Conservation (phyloP, 92 coral and sea anemone species). For the Pocillopora grandis region DNA sequence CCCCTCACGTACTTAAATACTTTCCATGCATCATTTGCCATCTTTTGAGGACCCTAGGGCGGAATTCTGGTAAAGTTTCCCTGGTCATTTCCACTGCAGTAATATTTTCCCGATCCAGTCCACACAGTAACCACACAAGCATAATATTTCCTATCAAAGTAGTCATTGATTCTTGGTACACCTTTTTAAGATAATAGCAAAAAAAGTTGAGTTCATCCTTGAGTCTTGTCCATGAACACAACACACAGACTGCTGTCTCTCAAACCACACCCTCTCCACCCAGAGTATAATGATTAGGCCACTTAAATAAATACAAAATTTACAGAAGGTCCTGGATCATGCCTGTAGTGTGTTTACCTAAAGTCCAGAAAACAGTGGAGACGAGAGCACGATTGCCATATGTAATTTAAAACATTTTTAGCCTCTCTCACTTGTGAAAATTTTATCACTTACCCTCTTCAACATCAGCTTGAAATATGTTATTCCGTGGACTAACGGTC, state of each 20-base stretch:
- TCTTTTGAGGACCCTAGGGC: constrained; percentile 90
- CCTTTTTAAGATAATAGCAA: constrained; percentile 40
- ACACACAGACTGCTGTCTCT: no score
- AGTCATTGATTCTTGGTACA: constrained; percentile 86
- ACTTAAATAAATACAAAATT: no score
- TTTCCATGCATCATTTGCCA: constrained; percentile 84
- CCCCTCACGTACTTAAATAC: constrained; percentile 64
- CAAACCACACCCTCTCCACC: no score
- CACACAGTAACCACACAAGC: constrained; percentile 81
- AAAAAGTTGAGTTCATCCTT: no score
- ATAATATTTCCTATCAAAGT: constrained; percentile 84
- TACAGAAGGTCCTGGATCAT: no score
- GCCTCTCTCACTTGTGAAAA: constrained; percentile 50
- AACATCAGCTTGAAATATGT: constrained; percentile 47
- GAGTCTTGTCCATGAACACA: no score
- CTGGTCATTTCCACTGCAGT: constrained; percentile 94
- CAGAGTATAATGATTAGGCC: no score
- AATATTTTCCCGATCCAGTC: constrained; percentile 95
- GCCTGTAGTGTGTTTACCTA: no score
- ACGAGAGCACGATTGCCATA: no score
- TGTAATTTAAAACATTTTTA: neutral
- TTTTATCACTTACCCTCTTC: constrained; percentile 49
- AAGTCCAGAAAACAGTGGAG: no score
- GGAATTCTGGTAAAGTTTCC: constrained; percentile 49
- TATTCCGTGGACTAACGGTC: constrained; percentile 47